Evolutionary conservation across 2,797 vertebrate genomes (phyloP).

Genomic region (Liparis tanakae): DNA sequence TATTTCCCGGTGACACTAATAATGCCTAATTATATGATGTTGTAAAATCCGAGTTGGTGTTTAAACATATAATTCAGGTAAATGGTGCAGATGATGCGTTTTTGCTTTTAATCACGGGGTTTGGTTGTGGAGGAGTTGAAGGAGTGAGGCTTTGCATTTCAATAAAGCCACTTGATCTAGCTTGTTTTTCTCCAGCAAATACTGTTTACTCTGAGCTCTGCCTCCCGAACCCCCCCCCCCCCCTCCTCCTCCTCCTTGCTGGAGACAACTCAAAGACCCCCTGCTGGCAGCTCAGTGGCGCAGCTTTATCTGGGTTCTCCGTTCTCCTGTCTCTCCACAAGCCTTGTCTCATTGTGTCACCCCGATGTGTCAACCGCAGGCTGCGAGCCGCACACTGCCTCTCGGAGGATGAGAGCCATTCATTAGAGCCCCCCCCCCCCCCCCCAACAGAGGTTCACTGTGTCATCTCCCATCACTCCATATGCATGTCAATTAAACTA

Average conservation of each 20-base stretch:
- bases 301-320: constrained; percentile 74
- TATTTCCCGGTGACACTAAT: constrained; percentile 71
- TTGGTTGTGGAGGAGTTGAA: constrained; percentile 53
- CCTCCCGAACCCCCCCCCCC: constrained; percentile 60
- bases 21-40: constrained; percentile 70
- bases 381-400: constrained; percentile 63
- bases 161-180: constrained; percentile 73
- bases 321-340: constrained; percentile 63
- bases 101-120: constrained; percentile 61
- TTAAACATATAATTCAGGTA: constrained; percentile 73
- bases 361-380: constrained; percentile 68
- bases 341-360: constrained; percentile 65
- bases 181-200: constrained; percentile 71
- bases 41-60: constrained; percentile 68
- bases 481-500: constrained; percentile 53
- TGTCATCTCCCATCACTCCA: constrained; percentile 53
- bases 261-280: constrained; percentile 79
- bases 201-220: constrained; percentile 72
- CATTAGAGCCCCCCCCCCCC: constrained; percentile 67
- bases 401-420: constrained; percentile 70
- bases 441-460: constrained; percentile 57
- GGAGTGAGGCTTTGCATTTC: constrained; percentile 75
- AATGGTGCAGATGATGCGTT: constrained; percentile 71
- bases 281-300: constrained; percentile 73
- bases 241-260: constrained; percentile 52